phyloP scores from a whole-genome alignment of 2,113 vertebrate genomes.

The Rattus rattus region DNA sequence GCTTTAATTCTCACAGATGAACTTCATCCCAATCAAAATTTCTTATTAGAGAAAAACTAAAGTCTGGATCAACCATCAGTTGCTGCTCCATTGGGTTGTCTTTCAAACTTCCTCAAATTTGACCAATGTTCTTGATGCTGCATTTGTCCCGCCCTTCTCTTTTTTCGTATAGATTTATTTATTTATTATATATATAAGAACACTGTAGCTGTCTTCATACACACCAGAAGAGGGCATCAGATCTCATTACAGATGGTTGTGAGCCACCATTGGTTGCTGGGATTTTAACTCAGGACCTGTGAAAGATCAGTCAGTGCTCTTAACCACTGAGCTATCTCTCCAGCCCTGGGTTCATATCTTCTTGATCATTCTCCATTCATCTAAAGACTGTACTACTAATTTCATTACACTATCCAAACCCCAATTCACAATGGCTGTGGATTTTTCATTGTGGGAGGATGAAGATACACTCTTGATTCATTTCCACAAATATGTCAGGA shows the following conservation, averaged over 20 bases:
- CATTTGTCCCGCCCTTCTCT: neutral
- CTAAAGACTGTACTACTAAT: neutral
- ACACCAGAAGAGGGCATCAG: too few relatives aligned
- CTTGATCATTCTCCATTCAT: neutral
- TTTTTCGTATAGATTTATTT: too few relatives aligned
- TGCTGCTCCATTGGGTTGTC: neutral
- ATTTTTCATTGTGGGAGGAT: neutral
- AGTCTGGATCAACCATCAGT: neutral
- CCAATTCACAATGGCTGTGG: neutral
- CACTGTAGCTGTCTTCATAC: too few relatives aligned
- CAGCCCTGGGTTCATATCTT: neutral
- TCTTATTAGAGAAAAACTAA: neutral
- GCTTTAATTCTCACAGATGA: neutral
- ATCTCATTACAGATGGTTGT: too few relatives aligned
- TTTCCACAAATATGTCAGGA: constrained; percentile 1
- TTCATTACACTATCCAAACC: neutral
- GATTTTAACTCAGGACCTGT: too few relatives aligned
- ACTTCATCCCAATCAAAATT: neutral
- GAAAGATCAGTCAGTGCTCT: too few relatives aligned
- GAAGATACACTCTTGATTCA: neutral
- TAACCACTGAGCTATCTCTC: too few relatives aligned
- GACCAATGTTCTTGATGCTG: neutral
- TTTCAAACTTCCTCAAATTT: neutral
- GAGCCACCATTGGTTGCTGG: too few relatives aligned
- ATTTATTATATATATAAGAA: too few relatives aligned